Base-by-base conservation (phyloP, 2,888 invertebrate species). In the Empis livida region DNA sequence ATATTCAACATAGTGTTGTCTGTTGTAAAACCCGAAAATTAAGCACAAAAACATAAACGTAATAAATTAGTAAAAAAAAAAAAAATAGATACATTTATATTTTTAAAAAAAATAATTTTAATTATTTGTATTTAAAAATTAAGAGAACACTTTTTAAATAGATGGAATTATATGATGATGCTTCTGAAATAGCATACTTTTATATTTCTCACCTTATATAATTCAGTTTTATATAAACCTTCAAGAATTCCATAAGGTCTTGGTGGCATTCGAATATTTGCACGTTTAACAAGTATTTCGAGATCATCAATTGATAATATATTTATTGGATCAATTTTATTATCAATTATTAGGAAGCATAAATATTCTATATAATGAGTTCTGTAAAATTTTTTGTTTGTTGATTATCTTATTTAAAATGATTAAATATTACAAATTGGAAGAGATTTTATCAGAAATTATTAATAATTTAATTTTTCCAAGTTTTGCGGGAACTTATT, bases 1-100 rank as follows among this genome's bases (percentile, higher is more conserved):
- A 75, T 94, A 93, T 76, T 95, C 95, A 70, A 92, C 83, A 78
- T 92, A 95, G 77, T 95, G 95, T 65, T 79, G 74, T 78, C 94
- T 95, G 77, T 64, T 92, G 77, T 66, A 62, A 57, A 64, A 53
- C 55, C 53, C 53, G 50, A 51, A 49, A 44, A 43, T 27, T 27
- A 35, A 35, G n/a, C 35, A n/a, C 10, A n/a, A n/a, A n/a, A n/a
- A n/a, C n/a, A n/a, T n/a, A n/a, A n/a, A n/a, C n/a, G n/a, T n/a
- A n/a, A 5, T 32, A 32, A 10, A 32, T 13, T 32, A 32, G 9
- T n/a, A 35, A 35, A n/a, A 35, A 35, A n/a, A 35, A 35, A 35
- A 3, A n/a, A 31, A 32, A n/a, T 11, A n/a, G n/a, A n/a, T n/a
- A n/a, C n/a, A n/a, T n/a, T n/a, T n/a, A n/a, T 32, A 32, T 32